Evolutionary conservation across 2,888 invertebrate genomes (phyloP).

Genomic region (Amblyjoppa fuscipennis): DNA sequence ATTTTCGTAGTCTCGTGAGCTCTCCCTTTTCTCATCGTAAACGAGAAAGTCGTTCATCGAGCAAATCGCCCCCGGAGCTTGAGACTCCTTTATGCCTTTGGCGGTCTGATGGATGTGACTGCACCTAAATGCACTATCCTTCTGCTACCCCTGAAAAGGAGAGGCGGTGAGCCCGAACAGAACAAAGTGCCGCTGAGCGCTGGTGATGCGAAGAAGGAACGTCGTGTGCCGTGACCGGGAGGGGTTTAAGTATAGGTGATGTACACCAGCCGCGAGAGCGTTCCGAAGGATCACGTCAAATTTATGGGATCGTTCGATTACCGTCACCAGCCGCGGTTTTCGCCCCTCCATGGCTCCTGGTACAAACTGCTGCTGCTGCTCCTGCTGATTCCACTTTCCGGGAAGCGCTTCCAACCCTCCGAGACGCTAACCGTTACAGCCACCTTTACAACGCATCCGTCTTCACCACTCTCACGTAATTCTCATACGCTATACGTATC

Average conservation of each 20-base stretch:
- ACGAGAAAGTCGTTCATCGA: neutral
- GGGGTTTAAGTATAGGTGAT: constrained; percentile 1
- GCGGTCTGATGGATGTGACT: constrained; percentile 7
- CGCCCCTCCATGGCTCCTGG: constrained; percentile 37
- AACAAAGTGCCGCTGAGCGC: constrained; percentile 16
- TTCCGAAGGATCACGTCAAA: constrained; percentile 74
- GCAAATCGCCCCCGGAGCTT: neutral
- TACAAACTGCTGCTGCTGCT: constrained; percentile 33
- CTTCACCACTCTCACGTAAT: neutral
- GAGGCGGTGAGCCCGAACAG: constrained; percentile 7
- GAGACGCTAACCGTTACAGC: constrained; percentile 4
- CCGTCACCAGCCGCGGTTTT: constrained; percentile 62
- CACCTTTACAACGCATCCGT: neutral
- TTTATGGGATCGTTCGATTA: constrained; percentile 74
- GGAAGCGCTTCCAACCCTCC: neutral
- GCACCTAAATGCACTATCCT: constrained; percentile 14
- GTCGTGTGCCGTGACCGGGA: neutral
- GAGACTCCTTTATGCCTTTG: constrained; percentile 6
- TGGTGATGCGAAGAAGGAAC: constrained; percentile 21
- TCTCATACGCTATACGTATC: neutral
- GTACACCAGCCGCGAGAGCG: constrained; percentile 51
- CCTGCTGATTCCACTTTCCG: constrained; percentile 11
- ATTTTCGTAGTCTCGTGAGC: neutral
- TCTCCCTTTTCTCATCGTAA: neutral
- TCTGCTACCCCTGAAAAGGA: neutral